These are phyloP conservation scores for Serinus canaria DNA, from an alignment of 2,113 vertebrate genomes.

Conservation along the genomic window DNA sequence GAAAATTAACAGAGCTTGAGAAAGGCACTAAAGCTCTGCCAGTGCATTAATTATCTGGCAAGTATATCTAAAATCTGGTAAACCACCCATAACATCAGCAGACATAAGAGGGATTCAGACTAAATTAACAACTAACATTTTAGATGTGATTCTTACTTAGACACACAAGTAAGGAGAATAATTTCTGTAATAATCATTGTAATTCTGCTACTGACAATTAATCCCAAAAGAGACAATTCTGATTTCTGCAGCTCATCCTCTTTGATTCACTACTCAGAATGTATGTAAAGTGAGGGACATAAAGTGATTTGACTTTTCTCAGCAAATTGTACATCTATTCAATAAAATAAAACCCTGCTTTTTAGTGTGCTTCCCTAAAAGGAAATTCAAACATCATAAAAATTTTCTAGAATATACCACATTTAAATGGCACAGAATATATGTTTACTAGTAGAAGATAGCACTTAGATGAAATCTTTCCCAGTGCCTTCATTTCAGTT, in stretches of 20 bases:
- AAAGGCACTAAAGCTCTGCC: slow-evolving; percentile 9
- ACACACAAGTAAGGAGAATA: neutral
- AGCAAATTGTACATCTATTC: neutral
- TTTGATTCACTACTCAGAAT: neutral
- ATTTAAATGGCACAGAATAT: neutral
- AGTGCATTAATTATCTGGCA: slow-evolving; percentile 30
- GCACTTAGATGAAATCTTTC: neutral
- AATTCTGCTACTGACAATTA: neutral
- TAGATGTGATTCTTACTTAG: slow-evolving; percentile 5
- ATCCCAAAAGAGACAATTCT: neutral
- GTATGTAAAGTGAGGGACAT: neutral
- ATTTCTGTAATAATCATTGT: neutral
- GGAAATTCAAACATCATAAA: neutral
- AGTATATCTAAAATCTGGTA: slow-evolving; percentile 10
- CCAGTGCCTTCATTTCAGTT: neutral
- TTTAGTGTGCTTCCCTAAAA: neutral
- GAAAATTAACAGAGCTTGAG: slow-evolving; percentile 48
- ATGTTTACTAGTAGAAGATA: neutral
- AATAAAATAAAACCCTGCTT: neutral
- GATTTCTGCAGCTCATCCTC: neutral
- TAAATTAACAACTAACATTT: neutral
- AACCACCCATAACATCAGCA: neutral
- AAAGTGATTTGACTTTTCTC: neutral
- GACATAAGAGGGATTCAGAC: neutral
- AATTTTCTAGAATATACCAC: neutral